Evolutionary conservation across 2,113 vertebrate genomes (phyloP).

Genomic region (Ophiodon elongatus): DNA sequence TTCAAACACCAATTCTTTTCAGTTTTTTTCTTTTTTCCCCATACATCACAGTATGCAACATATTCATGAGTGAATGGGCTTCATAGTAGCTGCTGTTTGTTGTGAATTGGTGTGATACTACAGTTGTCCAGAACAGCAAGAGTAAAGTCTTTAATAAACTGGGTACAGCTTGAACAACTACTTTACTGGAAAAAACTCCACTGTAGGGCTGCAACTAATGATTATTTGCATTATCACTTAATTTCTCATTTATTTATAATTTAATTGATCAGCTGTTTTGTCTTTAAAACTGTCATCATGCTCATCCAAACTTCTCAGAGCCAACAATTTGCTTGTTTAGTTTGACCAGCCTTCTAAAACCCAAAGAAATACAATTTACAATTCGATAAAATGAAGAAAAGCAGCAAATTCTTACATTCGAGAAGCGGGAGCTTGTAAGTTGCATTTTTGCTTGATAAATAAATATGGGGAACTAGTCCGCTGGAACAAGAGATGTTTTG

Average conservation of each 20-base stretch:
- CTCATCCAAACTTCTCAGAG: too few species aligned
- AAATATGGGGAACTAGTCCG: neutral
- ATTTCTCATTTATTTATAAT: neutral
- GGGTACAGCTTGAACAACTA: neutral
- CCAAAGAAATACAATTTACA: neutral
- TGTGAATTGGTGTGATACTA: too few species aligned
- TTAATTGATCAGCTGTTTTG: neutral
- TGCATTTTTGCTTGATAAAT: neutral
- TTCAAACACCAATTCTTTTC: slow-evolving; percentile 73
- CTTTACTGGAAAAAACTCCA: neutral
- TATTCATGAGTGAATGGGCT: neutral
- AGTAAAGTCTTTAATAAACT: neutral
- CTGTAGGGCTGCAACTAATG: neutral
- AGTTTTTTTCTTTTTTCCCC: slow-evolving; percentile 50
- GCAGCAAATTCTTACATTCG: too few species aligned
- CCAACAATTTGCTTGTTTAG: neutral
- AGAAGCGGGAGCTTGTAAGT: neutral
- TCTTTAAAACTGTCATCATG: neutral
- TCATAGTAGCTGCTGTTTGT: neutral
- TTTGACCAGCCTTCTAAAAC: neutral
- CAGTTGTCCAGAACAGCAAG: neutral
- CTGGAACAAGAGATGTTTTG: neutral
- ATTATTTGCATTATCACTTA: neutral
- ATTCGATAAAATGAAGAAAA: neutral
- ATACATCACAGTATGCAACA: neutral